Conservation (phyloP, 2,113 vertebrate species). For the Dipodomys spectabilis region DNA sequence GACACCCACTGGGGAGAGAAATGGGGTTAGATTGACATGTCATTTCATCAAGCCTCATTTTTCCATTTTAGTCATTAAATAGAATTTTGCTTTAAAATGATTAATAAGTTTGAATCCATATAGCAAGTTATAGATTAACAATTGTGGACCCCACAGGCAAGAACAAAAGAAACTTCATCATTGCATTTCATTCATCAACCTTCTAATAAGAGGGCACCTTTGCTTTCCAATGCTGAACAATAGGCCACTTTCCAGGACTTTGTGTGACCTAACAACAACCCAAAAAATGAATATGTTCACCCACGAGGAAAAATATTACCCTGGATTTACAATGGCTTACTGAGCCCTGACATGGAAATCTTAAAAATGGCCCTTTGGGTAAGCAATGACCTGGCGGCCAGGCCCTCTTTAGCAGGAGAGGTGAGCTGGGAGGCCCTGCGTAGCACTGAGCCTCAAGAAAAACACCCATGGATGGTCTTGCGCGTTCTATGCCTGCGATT, state of each 20-base stretch:
- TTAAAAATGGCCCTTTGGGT: constrained; percentile 34
- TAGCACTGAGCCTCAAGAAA: neutral
- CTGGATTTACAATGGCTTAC: constrained; percentile 73
- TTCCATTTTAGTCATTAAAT: constrained; percentile 78
- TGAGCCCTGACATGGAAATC: constrained; percentile 70
- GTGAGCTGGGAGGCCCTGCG: neutral
- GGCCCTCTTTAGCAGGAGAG: neutral
- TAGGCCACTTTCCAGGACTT: constrained; percentile 76
- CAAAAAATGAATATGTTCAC: constrained; percentile 73
- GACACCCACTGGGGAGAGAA: constrained; percentile 1
- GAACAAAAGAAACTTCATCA: constrained; percentile 88
- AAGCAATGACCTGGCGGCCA: neutral
- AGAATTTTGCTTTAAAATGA: constrained; percentile 83
- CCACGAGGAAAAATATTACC: constrained; percentile 76
- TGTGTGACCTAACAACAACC: constrained; percentile 70
- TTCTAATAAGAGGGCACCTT: constrained; percentile 84
- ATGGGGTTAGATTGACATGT: constrained; percentile 61
- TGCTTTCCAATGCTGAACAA: constrained; percentile 80
- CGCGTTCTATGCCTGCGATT: constrained; percentile 16
- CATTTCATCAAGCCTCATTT: constrained; percentile 76
- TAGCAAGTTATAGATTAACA: constrained; percentile 84
- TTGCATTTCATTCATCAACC: constrained; percentile 87
- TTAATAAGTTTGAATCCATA: constrained; percentile 85
- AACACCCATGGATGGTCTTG: constrained; percentile 46
- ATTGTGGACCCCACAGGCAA: constrained; percentile 75